phyloP scores from a whole-genome alignment of 1,140 invertebrate genomes.

The Drosophila micromelanica region DNA sequence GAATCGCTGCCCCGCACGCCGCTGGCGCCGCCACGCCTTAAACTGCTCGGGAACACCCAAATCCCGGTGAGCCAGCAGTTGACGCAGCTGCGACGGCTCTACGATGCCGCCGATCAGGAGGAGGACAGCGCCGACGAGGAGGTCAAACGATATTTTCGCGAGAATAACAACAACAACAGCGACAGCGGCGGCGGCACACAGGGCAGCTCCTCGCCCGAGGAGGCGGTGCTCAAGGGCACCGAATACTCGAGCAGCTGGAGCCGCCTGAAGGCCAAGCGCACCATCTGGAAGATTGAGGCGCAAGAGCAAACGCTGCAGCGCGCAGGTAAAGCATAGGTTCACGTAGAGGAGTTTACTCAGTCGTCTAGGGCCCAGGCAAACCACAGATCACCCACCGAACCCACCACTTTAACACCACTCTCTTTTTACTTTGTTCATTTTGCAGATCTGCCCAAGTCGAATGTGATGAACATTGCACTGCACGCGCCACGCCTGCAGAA shows the following conservation, averaged over 20 bases:
- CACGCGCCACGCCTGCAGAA: slow-evolving; percentile 68
- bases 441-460: slow-evolving; percentile 78
- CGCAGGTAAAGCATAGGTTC: slow-evolving; percentile 61
- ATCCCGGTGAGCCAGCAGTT: slow-evolving; percentile 79
- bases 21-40: slow-evolving; percentile 69
- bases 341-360: slow-evolving; percentile 65
- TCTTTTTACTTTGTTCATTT: slow-evolving; percentile 13
- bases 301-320: slow-evolving; percentile 66
- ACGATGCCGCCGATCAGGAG: slow-evolving; percentile 71
- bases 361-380: slow-evolving; percentile 37
- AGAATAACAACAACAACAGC: slow-evolving; percentile 39
- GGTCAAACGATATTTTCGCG: slow-evolving; percentile 77
- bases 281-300: slow-evolving; percentile 76
- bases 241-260: slow-evolving; percentile 83
- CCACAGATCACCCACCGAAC: neutral
- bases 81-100: slow-evolving; percentile 70
- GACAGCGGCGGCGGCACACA: slow-evolving; percentile 80
- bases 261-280: slow-evolving; percentile 81
- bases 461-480: slow-evolving; percentile 82
- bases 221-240: slow-evolving; percentile 51
- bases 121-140: slow-evolving; percentile 82
- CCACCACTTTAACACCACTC: too few relatives aligned
- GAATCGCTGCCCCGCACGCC: slow-evolving; percentile 62
- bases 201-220: slow-evolving; percentile 70
- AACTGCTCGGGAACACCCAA: slow-evolving; percentile 68